Percentiles rank a stretch among this genome's conserved stretches.
Evolutionary conservation across 2,888 invertebrate genomes (phyloP).

Genomic region (Arenicola marina): DNA sequence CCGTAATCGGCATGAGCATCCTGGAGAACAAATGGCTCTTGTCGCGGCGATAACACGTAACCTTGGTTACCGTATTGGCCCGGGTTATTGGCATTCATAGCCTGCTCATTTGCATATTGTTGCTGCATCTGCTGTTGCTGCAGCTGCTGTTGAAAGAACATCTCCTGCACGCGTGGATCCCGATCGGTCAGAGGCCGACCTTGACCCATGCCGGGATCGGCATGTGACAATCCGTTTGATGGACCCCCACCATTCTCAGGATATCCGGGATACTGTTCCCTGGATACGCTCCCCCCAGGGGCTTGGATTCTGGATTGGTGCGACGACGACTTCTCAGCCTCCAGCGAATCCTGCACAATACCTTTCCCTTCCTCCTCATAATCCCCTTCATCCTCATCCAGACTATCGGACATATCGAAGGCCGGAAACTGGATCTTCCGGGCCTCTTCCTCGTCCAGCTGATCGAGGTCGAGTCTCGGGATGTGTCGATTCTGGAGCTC

Average conservation of each 20-base stretch:
- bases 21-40: too few species aligned
- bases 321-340: background rate
- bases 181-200: too few species aligned
- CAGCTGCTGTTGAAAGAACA: background rate
- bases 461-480: background rate
- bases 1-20: too few species aligned
- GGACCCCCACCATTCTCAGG: too few species aligned
- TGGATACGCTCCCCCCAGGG: too few species aligned
- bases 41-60: background rate
- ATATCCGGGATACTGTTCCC: too few species aligned
- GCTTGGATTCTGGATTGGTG: background rate
- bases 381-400: constrained; percentile 1
- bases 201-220: too few species aligned
- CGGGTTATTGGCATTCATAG: background rate
- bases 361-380: too few species aligned
- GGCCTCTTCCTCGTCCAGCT: background rate
- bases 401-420: background rate
- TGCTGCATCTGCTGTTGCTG: background rate
- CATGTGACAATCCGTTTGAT: too few species aligned
- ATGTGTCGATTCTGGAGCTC: too few species aligned
- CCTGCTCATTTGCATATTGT: background rate
- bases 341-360: background rate
- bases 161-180: too few species aligned
- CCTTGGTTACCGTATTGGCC: background rate
- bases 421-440: too few species aligned